Evolutionary conservation across 1,140 invertebrate genomes (phyloP).

Genomic region (Calosoma granatense): DNA sequence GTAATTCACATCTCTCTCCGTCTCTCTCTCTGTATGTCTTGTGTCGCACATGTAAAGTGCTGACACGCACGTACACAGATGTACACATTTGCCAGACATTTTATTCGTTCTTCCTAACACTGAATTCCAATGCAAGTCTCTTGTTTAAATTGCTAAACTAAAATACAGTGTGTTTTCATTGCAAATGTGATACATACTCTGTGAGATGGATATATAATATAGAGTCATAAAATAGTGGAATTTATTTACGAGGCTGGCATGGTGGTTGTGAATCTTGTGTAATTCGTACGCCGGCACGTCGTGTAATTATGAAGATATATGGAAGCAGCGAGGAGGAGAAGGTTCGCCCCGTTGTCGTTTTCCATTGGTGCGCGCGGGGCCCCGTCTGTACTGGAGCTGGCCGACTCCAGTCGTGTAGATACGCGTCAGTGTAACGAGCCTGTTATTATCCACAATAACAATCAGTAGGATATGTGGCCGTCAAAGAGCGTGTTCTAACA

Average conservation of each 20-base stretch:
- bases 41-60: no score
- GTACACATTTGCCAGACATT: not conserved
- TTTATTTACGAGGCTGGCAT: constrained; percentile 1
- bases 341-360: not conserved
- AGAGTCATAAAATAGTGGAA: constrained; percentile 1
- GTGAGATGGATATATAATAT: not conserved
- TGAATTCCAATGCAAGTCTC: not conserved
- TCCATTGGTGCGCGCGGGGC: not conserved
- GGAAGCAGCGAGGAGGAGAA: no score
- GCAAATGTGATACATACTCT: not conserved
- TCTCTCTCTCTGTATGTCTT: no score
- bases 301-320: constrained; percentile 8
- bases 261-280: not conserved
- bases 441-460: constrained; percentile 24
- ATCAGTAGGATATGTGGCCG: constrained; percentile 21
- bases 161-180: not conserved
- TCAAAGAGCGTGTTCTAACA: constrained; percentile 24
- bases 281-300: not conserved
- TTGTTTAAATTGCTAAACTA: not conserved
- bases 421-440: constrained; percentile 19
- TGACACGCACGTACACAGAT: not conserved
- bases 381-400: not conserved
- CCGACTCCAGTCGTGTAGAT: no score
- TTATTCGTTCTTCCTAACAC: not conserved
- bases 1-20: no score